Evolutionary conservation across 2,888 invertebrate genomes (phyloP).

Genomic region (Andrena praecox): DNA sequence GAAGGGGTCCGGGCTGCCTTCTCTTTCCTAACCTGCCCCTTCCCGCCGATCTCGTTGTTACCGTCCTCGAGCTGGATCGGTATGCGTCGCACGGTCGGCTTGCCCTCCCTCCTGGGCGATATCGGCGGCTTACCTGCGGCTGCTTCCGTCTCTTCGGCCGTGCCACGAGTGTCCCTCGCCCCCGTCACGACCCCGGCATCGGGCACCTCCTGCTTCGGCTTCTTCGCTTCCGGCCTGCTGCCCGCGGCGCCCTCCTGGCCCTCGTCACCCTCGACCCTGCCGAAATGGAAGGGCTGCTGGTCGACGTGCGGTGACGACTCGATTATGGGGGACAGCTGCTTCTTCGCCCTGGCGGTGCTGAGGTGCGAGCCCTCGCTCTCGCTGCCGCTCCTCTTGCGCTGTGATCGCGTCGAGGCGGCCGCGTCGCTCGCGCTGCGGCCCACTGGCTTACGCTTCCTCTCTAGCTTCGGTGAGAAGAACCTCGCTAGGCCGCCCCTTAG

Average conservation of each 20-base stretch:
- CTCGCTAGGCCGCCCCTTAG: constrained; percentile 77
- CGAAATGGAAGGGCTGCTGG: constrained; percentile 79
- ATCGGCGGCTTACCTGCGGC: constrained; percentile 27
- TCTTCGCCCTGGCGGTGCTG: constrained; percentile 87
- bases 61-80: constrained; percentile 54
- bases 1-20: constrained; percentile 53
- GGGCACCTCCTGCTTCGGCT: constrained; percentile 58
- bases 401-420: constrained; percentile 85
- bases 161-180: constrained; percentile 32
- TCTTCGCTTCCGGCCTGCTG: constrained; percentile 2
- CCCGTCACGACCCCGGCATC: constrained; percentile 51
- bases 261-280: constrained; percentile 12
- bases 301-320: constrained; percentile 90
- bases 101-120: constrained; percentile 49
- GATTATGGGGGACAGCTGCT: constrained; percentile 92
- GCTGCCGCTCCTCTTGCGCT: constrained; percentile 87
- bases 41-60: constrained; percentile 32
- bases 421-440: constrained; percentile 86
- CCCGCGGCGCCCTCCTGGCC: not conserved
- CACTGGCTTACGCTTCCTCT: constrained; percentile 75
- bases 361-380: constrained; percentile 86
- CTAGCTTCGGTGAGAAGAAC: constrained; percentile 80
- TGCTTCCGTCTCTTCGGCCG: constrained; percentile 41
- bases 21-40: constrained; percentile 47
- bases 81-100: constrained; percentile 51